phyloP scores from a whole-genome alignment of 1,140 invertebrate genomes.

The Dreissena rostriformis region DNA sequence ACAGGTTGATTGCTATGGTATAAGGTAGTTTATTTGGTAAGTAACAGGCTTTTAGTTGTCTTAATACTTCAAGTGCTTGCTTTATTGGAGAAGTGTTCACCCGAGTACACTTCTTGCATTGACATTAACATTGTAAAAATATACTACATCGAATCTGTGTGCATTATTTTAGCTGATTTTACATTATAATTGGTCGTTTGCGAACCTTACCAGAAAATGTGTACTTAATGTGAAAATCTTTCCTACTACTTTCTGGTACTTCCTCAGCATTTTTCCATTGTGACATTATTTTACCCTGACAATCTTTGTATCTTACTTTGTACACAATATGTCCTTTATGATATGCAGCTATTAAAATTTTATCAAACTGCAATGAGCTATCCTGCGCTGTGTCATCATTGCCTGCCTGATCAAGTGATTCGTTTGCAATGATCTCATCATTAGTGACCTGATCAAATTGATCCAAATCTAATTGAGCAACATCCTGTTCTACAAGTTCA shows the following conservation, averaged over 20 bases:
- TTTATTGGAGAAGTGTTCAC: too few relatives aligned
- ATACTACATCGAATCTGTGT: too few relatives aligned
- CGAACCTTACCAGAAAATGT: not conserved
- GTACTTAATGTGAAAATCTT: constrained; percentile 4
- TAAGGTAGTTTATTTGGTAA: too few relatives aligned
- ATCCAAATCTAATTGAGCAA: constrained; percentile 1
- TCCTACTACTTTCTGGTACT: not conserved
- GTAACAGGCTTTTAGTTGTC: too few relatives aligned
- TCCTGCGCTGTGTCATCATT: not conserved
- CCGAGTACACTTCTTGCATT: too few relatives aligned
- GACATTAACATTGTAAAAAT: too few relatives aligned
- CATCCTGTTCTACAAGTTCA: not conserved
- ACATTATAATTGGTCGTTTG: not conserved
- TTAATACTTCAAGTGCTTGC: too few relatives aligned
- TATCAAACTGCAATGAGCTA: not conserved
- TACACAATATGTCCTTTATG: constrained; percentile 3
- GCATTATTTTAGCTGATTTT: too few relatives aligned
- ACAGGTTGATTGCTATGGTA: too few relatives aligned
- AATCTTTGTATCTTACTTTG: not conserved
- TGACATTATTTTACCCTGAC: not conserved
- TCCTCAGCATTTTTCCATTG: not conserved
- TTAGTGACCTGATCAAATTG: constrained; percentile 2
- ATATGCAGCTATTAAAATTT: not conserved
- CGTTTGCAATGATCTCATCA: not conserved
- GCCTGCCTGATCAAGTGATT: not conserved